These are phyloP conservation scores for Eupeodes luniger DNA, from an alignment of 2,888 invertebrate genomes.

Conservation along the genomic window DNA sequence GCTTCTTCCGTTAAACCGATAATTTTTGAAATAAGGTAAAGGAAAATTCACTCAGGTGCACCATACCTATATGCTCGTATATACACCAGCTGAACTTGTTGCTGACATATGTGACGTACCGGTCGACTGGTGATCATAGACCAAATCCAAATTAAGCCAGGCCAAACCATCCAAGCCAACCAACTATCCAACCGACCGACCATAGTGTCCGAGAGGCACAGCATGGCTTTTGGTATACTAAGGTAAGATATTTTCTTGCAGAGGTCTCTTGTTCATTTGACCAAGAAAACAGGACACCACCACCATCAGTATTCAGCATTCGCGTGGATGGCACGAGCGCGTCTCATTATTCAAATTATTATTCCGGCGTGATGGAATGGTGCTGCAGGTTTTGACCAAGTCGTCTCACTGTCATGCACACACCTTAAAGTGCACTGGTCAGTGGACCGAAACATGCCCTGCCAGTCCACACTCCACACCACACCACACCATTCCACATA, in stretches of 20 bases:
- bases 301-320: background rate
- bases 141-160: conserved; percentile 67
- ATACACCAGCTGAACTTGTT: conserved; percentile 59
- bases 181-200: background rate
- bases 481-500: conserved; percentile 24
- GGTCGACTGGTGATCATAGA: conserved; percentile 76
- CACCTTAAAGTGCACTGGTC: conserved; percentile 53
- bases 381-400: conserved; percentile 71
- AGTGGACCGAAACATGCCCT: conserved; percentile 54
- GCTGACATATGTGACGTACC: conserved; percentile 76
- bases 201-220: conserved; percentile 5
- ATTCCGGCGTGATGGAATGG: conserved; percentile 75
- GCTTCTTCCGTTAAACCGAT: conserved; percentile 44
- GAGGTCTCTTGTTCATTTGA: conserved; percentile 51
- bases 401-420: conserved; percentile 73
- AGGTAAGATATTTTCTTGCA: background rate
- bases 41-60: conserved; percentile 61
- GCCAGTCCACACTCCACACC: too few species aligned
- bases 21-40: conserved; percentile 39
- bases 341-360: conserved; percentile 75
- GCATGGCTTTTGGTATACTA: background rate
- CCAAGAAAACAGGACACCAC: conserved; percentile 71
- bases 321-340: conserved; percentile 74
- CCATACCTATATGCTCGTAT: background rate
- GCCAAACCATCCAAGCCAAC: conserved; percentile 15